Evolutionary conservation across 2,797 vertebrate species (phyloP).

Genomic region (Apogon talboti): DNA sequence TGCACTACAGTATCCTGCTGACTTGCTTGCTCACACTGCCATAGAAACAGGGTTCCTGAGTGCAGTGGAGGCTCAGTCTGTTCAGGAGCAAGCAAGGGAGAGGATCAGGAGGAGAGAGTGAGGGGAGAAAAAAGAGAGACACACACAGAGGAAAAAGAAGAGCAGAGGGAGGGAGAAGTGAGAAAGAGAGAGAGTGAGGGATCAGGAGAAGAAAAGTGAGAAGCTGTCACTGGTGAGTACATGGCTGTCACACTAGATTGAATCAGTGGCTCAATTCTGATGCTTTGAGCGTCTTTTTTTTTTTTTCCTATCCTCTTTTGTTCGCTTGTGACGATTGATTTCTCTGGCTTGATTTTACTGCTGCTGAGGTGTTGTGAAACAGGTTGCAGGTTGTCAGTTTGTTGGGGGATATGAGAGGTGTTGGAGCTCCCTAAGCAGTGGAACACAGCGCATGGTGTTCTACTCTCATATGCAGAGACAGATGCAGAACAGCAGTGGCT

Average conservation of each 20-base stretch:
- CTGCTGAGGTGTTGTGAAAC: conserved; percentile 60
- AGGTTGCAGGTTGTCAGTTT: conserved; percentile 72
- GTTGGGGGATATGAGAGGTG: conserved; percentile 46
- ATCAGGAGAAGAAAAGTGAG: conserved; percentile 74
- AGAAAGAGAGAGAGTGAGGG: conserved; percentile 44
- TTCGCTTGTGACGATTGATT: conserved; percentile 51
- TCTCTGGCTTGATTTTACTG: conserved; percentile 40
- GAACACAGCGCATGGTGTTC: conserved; percentile 17
- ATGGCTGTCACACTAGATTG: conserved; percentile 66
- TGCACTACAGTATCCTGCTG: conserved; percentile 79
- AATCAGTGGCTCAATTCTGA: conserved; percentile 57
- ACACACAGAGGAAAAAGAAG: conserved; percentile 3
- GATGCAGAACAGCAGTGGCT: conserved; percentile 52
- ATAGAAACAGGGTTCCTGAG: conserved; percentile 84
- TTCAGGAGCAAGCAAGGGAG: conserved; percentile 75
- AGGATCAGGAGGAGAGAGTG: conserved; percentile 68
- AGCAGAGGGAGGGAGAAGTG: conserved; percentile 15
- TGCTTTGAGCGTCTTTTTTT: conserved; percentile 56
- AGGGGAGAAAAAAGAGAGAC: conserved; percentile 14
- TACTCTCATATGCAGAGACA: conserved; percentile 38
- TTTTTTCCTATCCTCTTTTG: conserved; percentile 52
- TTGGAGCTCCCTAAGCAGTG: conserved; percentile 3
- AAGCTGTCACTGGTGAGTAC: conserved; percentile 79
- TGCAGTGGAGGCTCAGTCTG: conserved; percentile 82
- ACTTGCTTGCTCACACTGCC: conserved; percentile 83